Percentiles rank a stretch among this genome's conserved stretches.
Conservation (phyloP, 2,113 vertebrate species). For the Melanerpes aurifrons region DNA sequence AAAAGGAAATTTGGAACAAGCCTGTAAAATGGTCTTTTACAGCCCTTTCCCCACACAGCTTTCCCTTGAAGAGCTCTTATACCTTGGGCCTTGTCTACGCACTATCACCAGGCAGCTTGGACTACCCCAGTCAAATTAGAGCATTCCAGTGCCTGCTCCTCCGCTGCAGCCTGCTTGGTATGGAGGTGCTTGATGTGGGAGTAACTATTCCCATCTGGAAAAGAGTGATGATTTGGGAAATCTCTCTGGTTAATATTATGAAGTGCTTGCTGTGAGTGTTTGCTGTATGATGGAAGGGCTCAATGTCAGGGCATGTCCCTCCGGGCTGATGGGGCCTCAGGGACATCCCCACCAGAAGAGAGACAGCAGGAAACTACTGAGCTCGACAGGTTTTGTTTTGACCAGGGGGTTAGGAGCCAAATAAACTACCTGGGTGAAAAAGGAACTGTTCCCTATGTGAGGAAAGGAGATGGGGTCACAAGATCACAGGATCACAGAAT, state of each 20-base stretch:
- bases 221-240: background rate
- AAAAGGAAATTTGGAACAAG: constrained; percentile 60
- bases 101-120: background rate
- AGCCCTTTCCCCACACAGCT: constrained; percentile 1
- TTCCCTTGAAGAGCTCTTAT: constrained; percentile 6
- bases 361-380: background rate
- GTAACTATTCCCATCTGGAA: constrained; percentile 20
- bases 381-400: background rate
- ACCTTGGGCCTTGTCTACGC: background rate
- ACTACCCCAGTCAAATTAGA: background rate
- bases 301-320: background rate
- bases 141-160: background rate
- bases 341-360: background rate
- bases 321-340: fast-evolving
- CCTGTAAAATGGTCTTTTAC: constrained; percentile 1
- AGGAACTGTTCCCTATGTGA: background rate
- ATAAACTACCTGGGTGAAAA: background rate
- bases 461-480: background rate
- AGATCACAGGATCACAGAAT: too few relatives aligned
- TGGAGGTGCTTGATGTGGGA: background rate
- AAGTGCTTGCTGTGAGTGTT: background rate
- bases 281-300: background rate
- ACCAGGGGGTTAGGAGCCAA: background rate
- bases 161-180: background rate
- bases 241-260: background rate